Percentiles rank a stretch among this genome's conserved stretches.
Evolutionary conservation across 2,797 vertebrate species (phyloP).

Genomic region (Rhyacichthys aspro): DNA sequence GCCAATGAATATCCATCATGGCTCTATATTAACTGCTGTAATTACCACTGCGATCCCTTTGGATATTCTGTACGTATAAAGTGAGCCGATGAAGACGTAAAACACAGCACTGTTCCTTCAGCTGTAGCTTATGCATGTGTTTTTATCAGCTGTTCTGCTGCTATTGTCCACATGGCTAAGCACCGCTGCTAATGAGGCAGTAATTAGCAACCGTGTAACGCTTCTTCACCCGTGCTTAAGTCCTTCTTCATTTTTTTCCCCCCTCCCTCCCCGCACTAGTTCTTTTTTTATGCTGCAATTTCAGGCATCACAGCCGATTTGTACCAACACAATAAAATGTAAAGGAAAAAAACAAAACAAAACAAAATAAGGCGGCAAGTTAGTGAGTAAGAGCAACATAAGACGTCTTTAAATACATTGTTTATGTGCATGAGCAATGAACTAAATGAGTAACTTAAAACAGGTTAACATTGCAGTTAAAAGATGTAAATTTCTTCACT

Average conservation of each 20-base stretch:
- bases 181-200: conserved; percentile 78
- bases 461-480: too few species aligned
- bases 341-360: too few species aligned
- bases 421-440: not conserved
- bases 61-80: conserved; percentile 57
- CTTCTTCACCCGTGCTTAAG: conserved; percentile 78
- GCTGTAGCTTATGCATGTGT: conserved; percentile 77
- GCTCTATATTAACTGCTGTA: conserved; percentile 50
- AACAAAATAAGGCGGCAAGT: conserved; percentile 51
- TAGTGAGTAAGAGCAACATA: conserved; percentile 27
- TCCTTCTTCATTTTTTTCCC: conserved; percentile 53
- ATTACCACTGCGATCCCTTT: conserved; percentile 69
- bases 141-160: conserved; percentile 78
- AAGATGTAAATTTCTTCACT: too few species aligned
- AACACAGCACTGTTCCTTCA: conserved; percentile 72
- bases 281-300: conserved; percentile 77
- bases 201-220: conserved; percentile 78
- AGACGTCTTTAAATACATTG: too few species aligned
- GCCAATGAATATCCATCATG: conserved; percentile 39
- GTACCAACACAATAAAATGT: conserved; percentile 66
- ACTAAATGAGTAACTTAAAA: too few species aligned
- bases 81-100: conserved; percentile 74
- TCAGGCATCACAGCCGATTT: conserved; percentile 76
- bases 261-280: conserved; percentile 39
- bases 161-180: conserved; percentile 79